These are phyloP conservation scores for Astur gentilis DNA, from an alignment of 2,113 vertebrate species.

Conservation along the genomic window DNA sequence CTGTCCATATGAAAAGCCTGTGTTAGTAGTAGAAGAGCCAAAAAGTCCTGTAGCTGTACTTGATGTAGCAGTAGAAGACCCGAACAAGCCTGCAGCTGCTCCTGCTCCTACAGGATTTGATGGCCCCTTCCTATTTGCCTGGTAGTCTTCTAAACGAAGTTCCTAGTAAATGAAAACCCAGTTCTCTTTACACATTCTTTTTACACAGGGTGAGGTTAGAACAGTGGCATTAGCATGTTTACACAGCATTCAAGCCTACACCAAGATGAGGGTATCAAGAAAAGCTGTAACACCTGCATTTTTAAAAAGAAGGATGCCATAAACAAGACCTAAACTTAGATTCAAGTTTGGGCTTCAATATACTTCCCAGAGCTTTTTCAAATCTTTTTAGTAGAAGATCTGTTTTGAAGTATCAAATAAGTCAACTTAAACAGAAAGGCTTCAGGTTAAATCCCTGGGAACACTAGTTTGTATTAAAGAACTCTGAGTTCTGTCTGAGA, in stretches of 20 bases:
- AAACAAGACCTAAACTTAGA: neutral
- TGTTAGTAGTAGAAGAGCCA: constrained; percentile 82
- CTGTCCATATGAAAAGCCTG: constrained; percentile 86
- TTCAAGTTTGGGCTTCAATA: accelerated
- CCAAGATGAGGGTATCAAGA: too few relatives aligned
- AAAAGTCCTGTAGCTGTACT: constrained; percentile 88
- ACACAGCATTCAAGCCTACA: neutral
- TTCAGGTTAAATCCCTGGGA: neutral
- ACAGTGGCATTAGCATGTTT: accelerated
- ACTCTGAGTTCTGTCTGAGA: neutral
- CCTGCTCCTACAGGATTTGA: constrained; percentile 85
- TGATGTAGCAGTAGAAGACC: constrained; percentile 79
- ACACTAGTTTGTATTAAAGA: accelerated
- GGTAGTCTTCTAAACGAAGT: constrained; percentile 91
- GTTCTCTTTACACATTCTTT: neutral
- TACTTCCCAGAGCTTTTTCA: neutral
- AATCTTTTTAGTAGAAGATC: neutral
- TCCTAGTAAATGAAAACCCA: constrained; percentile 67
- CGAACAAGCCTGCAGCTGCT: constrained; percentile 79
- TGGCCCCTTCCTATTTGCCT: constrained; percentile 91
- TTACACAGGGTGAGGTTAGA: neutral
- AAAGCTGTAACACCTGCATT: neutral
- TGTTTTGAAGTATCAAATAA: neutral
- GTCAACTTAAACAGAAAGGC: neutral
- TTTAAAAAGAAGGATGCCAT: neutral